A percentile compares a stretch with the other conserved stretches of the same genome.
Evolutionary conservation across 2,888 invertebrate species (phyloP).

Genomic region (Podabrus alpinus): DNA sequence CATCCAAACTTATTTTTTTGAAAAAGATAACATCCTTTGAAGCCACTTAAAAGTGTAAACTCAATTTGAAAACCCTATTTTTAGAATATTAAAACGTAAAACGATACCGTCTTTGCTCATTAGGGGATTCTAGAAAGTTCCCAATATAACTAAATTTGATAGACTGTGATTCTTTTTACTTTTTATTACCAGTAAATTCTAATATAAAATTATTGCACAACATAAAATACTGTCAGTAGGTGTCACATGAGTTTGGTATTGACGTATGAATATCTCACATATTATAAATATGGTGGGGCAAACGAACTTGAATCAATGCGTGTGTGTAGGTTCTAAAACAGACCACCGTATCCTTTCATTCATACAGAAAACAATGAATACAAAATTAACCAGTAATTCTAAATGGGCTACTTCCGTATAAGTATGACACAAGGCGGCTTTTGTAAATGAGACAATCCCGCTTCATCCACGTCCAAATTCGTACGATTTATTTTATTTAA

Average conservation of each 20-base stretch:
- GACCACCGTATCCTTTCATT: slow-evolving; percentile 17
- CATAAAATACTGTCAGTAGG: slow-evolving; percentile 7
- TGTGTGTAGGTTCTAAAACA: slow-evolving; percentile 12
- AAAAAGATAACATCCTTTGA: background rate
- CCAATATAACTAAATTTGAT: background rate
- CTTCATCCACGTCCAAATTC: background rate
- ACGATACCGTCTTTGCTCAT: background rate
- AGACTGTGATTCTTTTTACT: background rate
- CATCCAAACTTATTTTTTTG: background rate
- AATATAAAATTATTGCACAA: slow-evolving; percentile 6
- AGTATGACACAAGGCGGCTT: background rate
- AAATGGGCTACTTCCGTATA: slow-evolving; percentile 16
- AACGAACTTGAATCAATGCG: slow-evolving; percentile 19
- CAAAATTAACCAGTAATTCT: slow-evolving; percentile 16
- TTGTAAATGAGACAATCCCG: background rate
- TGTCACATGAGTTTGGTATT: slow-evolving; percentile 10
- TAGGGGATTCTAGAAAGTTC: background rate
- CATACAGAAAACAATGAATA: slow-evolving; percentile 18
- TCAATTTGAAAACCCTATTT: background rate
- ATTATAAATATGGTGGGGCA: slow-evolving; percentile 11
- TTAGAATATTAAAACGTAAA: background rate
- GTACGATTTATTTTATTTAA: background rate
- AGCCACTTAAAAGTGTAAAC: background rate
- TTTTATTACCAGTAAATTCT: background rate
- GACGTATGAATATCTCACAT: slow-evolving; percentile 12